A percentile compares a stretch with the other conserved stretches of the same genome.
Evolutionary conservation across 2,797 vertebrate species (phyloP).

Genomic region (Limosa lapponica): DNA sequence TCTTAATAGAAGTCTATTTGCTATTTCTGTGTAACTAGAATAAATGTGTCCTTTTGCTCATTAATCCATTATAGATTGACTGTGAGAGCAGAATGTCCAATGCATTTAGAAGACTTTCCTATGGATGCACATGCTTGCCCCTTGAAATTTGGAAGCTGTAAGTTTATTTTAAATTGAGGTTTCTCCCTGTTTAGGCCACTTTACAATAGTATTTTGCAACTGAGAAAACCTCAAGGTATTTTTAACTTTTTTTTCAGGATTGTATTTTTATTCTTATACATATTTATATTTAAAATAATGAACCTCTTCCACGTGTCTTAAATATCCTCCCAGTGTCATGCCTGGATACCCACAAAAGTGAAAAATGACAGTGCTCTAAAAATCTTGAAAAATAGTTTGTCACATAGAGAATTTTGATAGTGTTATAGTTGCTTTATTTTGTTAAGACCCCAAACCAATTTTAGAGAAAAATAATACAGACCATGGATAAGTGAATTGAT

Average conservation of each 20-base stretch:
- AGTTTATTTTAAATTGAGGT: slow-evolving; percentile 78
- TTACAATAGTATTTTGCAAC: background rate
- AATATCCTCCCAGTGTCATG: background rate
- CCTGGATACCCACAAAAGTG: background rate
- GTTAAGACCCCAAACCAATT: background rate
- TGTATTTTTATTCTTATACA: background rate
- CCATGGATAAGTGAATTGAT: background rate
- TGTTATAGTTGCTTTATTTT: background rate
- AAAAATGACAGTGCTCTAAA: background rate
- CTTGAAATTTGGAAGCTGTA: slow-evolving; percentile 98
- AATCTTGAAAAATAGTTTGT: background rate
- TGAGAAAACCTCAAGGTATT: slow-evolving; percentile 11
- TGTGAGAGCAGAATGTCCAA: slow-evolving; percentile 98
- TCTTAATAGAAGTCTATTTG: background rate
- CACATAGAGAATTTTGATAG: background rate
- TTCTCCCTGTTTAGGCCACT: slow-evolving; percentile 1
- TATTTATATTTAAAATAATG: background rate
- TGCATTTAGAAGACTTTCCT: slow-evolving; percentile 99
- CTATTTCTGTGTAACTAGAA: slow-evolving; percentile 41
- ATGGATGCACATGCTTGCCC: slow-evolving; percentile 99
- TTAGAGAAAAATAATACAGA: background rate
- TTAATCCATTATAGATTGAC: slow-evolving; percentile 85
- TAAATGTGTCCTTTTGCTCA: slow-evolving; percentile 37
- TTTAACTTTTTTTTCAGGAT: background rate
- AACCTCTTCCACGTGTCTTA: background rate